phyloP scores from a whole-genome alignment of 2,888 invertebrate species.

The Phyllotreta striolata region DNA sequence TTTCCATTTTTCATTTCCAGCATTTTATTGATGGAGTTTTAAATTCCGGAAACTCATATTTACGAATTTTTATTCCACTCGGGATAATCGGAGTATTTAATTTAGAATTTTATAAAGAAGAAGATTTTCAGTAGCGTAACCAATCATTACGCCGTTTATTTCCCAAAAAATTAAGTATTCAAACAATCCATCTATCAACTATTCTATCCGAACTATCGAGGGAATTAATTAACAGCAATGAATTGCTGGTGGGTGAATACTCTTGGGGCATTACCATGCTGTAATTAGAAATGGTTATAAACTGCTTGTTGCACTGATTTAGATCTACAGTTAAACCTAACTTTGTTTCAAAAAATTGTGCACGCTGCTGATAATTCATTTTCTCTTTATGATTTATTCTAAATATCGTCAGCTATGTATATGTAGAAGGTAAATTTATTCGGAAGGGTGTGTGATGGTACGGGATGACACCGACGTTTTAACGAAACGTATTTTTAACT shows the following conservation, averaged over 20 bases:
- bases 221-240: too few species aligned
- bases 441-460: constrained; percentile 9
- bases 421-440: constrained; percentile 13
- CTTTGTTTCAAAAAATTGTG: neutral
- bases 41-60: constrained; percentile 26
- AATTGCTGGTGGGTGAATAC: too few species aligned
- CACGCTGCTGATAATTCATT: constrained; percentile 7
- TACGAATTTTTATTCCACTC: constrained; percentile 23
- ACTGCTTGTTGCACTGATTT: neutral
- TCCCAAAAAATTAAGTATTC: neutral
- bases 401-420: constrained; percentile 11
- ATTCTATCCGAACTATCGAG: too few species aligned
- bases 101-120: constrained; percentile 8
- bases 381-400: constrained; percentile 13
- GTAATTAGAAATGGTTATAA: too few species aligned
- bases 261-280: too few species aligned
- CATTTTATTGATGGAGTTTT: constrained; percentile 30
- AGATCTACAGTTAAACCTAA: neutral
- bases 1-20: constrained; percentile 29
- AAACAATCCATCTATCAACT: too few species aligned
- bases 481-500: too few species aligned
- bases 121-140: constrained; percentile 9
- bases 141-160: neutral
- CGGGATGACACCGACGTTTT: constrained; percentile 16
- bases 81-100: constrained; percentile 21